phyloP scores from a whole-genome alignment of 2,888 invertebrate species.

The Dioctria rufipes region DNA sequence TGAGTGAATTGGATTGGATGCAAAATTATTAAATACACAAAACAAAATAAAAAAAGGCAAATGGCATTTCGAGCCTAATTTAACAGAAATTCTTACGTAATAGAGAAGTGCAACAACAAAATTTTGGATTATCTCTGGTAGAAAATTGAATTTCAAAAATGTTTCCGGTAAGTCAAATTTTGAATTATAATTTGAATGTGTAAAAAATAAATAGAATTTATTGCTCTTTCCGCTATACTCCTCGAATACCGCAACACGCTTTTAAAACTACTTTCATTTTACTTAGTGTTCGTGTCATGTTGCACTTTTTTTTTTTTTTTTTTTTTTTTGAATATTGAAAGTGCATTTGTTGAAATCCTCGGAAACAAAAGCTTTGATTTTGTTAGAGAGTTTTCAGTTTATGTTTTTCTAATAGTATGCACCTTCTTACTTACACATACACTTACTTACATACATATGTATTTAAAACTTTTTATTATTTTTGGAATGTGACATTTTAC shows the following conservation, averaged over 20 bases:
- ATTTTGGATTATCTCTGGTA: conserved; percentile 29
- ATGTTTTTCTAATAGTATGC: too few species aligned
- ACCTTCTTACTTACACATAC: too few species aligned
- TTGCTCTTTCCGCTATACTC: too few species aligned
- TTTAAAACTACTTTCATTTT: too few species aligned
- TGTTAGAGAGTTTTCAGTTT: neutral
- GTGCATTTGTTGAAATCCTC: too few species aligned
- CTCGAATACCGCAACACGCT: too few species aligned
- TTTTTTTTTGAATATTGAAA: too few species aligned
- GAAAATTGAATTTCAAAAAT: conserved; percentile 44
- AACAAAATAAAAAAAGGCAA: neutral
- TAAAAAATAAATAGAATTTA: neutral
- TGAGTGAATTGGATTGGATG: too few species aligned
- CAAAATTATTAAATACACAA: too few species aligned
- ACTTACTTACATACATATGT: neutral
- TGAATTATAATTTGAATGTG: neutral
- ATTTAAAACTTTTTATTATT: neutral
- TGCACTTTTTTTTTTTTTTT: too few species aligned
- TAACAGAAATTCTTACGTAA: neutral
- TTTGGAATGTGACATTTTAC: conserved; percentile 9
- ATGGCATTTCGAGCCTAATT: neutral
- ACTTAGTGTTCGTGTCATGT: too few species aligned
- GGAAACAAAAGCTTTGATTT: neutral
- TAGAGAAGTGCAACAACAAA: neutral
- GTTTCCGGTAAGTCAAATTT: conserved; percentile 55